A percentile compares a stretch with the other conserved stretches of the same genome.
These are phyloP conservation scores for Netelia virgata DNA, from an alignment of 2,888 invertebrate genomes.

Conservation along the genomic window DNA sequence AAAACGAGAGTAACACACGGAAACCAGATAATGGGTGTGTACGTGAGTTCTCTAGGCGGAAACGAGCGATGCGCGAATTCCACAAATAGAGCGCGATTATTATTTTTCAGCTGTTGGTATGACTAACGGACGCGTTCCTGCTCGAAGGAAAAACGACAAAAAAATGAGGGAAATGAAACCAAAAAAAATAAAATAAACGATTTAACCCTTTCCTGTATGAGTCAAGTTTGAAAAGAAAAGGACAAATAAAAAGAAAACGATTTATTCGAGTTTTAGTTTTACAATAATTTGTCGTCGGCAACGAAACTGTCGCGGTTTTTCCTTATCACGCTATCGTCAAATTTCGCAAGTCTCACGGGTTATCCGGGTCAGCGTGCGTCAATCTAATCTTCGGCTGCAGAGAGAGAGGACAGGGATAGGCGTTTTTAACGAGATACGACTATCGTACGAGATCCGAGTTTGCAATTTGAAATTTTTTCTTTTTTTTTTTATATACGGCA, in stretches of 20 bases:
- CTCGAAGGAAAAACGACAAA: background rate
- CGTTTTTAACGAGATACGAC: slow-evolving; percentile 22
- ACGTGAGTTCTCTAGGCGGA: slow-evolving; percentile 47
- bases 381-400: slow-evolving; percentile 50
- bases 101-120: slow-evolving; percentile 33
- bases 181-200: slow-evolving; percentile 3
- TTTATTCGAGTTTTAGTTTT: slow-evolving; percentile 2
- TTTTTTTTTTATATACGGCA: too few species aligned
- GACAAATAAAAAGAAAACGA: background rate
- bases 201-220: background rate
- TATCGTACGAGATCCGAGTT: background rate
- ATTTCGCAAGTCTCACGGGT: slow-evolving; percentile 48
- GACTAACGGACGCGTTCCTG: slow-evolving; percentile 23
- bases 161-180: background rate
- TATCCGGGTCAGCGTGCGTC: slow-evolving; percentile 53
- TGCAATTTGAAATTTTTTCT: too few species aligned
- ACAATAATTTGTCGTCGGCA: background rate
- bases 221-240: background rate
- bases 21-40: slow-evolving; percentile 52
- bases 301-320: background rate
- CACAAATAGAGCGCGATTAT: slow-evolving; percentile 62
- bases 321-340: slow-evolving; percentile 42
- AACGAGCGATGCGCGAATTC: slow-evolving; percentile 62
- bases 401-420: background rate
- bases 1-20: slow-evolving; percentile 26